These are phyloP conservation scores for Cheilosia soror DNA, from an alignment of 2,888 invertebrate species.

Conservation along the genomic window DNA sequence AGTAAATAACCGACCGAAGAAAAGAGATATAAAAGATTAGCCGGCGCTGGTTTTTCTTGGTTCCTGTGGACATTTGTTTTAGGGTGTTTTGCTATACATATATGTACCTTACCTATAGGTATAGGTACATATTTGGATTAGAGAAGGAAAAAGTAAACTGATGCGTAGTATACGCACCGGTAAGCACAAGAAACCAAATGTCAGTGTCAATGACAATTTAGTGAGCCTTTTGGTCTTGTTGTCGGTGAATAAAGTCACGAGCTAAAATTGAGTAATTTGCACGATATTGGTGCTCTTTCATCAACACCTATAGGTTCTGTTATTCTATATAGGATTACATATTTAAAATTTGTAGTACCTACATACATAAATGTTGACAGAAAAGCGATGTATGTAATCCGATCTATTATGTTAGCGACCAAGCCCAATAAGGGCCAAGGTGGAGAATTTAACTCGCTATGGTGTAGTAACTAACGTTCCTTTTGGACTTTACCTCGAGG, in stretches of 20 bases:
- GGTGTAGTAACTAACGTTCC: too few species aligned
- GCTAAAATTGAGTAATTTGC: neutral
- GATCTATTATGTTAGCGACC: too few species aligned
- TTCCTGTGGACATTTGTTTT: neutral
- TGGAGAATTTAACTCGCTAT: too few species aligned
- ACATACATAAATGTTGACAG: too few species aligned
- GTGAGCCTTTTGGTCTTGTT: neutral
- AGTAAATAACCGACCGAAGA: too few species aligned
- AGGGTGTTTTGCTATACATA: neutral
- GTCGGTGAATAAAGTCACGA: neutral
- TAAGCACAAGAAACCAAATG: constrained; percentile 24
- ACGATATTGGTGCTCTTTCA: neutral
- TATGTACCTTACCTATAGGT: neutral
- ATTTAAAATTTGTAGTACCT: too few species aligned
- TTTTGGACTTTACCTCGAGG: too few species aligned
- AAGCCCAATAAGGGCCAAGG: too few species aligned
- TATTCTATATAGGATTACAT: too few species aligned
- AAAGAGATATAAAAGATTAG: constrained; percentile 18
- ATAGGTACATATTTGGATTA: neutral
- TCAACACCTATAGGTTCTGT: too few species aligned
- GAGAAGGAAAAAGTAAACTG: constrained; percentile 17
- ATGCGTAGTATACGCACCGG: neutral
- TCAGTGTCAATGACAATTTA: constrained; percentile 50
- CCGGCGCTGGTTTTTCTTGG: neutral
- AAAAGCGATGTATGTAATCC: too few species aligned